Evolutionary conservation across 2,888 invertebrate genomes (phyloP), one percentile per base, ranked within the genome.

Genomic region (Diadegma fenestrale): DNA sequence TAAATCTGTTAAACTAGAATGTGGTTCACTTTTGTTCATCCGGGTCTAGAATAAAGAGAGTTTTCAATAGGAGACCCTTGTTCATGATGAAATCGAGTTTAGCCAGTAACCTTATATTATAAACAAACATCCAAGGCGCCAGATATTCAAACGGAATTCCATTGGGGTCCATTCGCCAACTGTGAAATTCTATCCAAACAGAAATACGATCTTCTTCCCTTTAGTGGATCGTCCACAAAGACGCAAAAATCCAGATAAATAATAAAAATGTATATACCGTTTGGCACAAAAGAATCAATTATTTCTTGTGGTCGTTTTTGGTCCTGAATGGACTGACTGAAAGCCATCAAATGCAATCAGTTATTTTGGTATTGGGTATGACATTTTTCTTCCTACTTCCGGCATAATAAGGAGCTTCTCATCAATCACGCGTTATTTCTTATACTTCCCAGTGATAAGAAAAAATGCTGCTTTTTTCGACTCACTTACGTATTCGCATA

Each of bases 231-330:
- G 4, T 12, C 17, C 10, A 51, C 19, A 33, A 41, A 45, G 43
- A 37, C 10, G 26, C 45, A 48, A 33, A 45, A 51, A 43, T 30
- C 26, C 14, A 51, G 51, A 51, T 51, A 48, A 71, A 71, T 51
- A 30, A n/a, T 33, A 37, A 37, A 7, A 64, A n/a, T 33, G 45
- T 33, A 10, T 33, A 10, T 48, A 30, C n/a, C 33, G 22, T 33
- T n/a, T 33, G n/a, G 51, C 30, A 71, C 45, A 68, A 45, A 68
- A 12, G 30, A 51, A 51, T 71, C 12, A 71, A 71, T 71, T 71
- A 71, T 71, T 71, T 30, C 30, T 33, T 6, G 71, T 51, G 33
- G 4, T 68, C 33, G 0, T 45, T 10, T n/a, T 10, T n/a, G 4
- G 12, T 45, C 17, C 22, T 45, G 17, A 43, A 22, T 22, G 45